phyloP scores from a whole-genome alignment of 2,797 vertebrate species.

The Thamnophis elegans region DNA sequence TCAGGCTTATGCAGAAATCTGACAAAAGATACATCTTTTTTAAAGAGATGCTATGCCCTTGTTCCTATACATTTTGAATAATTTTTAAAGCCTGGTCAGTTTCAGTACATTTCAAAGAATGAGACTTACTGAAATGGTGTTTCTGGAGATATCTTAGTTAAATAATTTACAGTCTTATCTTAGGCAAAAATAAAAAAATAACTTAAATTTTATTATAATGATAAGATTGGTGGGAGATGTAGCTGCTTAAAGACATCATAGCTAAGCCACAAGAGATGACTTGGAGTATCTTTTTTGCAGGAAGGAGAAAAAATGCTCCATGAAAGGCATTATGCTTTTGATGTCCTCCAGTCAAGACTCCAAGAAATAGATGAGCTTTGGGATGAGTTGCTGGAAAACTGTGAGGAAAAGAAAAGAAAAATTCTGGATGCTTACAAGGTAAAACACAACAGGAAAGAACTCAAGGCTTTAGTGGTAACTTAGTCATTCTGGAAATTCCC shows the following conservation, averaged over 20 bases:
- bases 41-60: not conserved
- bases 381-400: constrained; percentile 78
- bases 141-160: not conserved
- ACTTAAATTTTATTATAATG: not conserved
- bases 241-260: not conserved
- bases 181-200: not conserved
- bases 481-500: not conserved
- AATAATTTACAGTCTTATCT: not conserved
- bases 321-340: constrained; percentile 64
- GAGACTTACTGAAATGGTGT: not conserved
- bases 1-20: not conserved
- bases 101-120: not conserved
- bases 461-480: not conserved
- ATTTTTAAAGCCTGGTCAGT: not conserved
- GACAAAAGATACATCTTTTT: not conserved
- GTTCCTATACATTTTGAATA: not conserved
- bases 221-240: not conserved
- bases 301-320: constrained; percentile 81
- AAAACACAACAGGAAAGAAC: not conserved
- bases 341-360: constrained; percentile 75
- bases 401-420: constrained; percentile 75
- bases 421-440: constrained; percentile 85
- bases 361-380: constrained; percentile 80
- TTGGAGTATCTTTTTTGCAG: constrained; percentile 59
- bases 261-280: constrained; percentile 1